Evolutionary conservation across 1,140 invertebrate genomes (phyloP).

Genomic region (Augochlora pura): DNA sequence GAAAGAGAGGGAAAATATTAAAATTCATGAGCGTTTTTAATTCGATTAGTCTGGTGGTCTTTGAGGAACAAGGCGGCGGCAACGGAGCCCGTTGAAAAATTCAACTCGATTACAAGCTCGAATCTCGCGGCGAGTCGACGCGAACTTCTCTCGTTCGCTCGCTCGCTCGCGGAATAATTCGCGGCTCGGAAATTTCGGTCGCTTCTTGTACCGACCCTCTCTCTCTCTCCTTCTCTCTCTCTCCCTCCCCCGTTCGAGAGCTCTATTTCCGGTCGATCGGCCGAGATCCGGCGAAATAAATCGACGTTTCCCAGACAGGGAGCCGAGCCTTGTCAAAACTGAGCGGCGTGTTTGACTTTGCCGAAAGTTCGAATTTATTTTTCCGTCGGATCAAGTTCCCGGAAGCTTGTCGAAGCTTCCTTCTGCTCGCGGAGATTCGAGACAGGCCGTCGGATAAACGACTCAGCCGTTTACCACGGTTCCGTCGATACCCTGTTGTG

Average conservation of each 20-base stretch:
- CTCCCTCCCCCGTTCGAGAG: neutral
- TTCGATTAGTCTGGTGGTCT: slow-evolving; percentile 37
- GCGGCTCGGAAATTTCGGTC: slow-evolving; percentile 1
- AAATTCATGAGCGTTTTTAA: slow-evolving; percentile 49
- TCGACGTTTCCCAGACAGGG: neutral
- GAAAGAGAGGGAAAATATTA: slow-evolving; percentile 17
- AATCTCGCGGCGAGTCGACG: slow-evolving; percentile 11
- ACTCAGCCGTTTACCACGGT: neutral
- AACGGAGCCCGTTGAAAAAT: slow-evolving; percentile 33
- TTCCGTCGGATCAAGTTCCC: slow-evolving; percentile 5
- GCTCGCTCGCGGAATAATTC: slow-evolving; percentile 25
- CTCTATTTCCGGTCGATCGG: neutral
- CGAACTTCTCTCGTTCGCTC: slow-evolving; percentile 13
- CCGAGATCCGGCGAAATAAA: neutral
- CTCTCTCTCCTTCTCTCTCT: neutral
- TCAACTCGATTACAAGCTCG: slow-evolving; percentile 35
- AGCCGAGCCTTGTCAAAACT: neutral
- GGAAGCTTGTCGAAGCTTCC: neutral
- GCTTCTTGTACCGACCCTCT: neutral
- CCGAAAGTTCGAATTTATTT: slow-evolving; percentile 27
- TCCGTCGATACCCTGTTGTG: too few species aligned
- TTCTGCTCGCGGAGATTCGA: too few species aligned
- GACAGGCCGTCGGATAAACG: too few species aligned
- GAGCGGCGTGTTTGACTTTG: neutral
- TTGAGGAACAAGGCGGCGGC: slow-evolving; percentile 5